Evolutionary conservation across 1,140 invertebrate genomes (phyloP), one percentile per base, ranked within the genome.

Genomic region (Tetramorium simillimum): DNA sequence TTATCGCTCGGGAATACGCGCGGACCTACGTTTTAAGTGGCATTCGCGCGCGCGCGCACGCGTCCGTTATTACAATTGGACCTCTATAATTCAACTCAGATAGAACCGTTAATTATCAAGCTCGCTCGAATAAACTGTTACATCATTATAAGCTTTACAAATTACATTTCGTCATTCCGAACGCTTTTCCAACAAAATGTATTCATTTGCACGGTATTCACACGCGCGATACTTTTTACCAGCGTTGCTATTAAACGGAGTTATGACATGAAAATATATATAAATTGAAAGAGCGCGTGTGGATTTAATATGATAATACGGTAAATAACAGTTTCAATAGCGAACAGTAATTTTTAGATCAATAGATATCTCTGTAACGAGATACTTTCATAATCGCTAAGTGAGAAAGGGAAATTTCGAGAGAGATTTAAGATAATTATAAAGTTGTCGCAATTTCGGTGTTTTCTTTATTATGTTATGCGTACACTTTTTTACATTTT

Each of bases 41-140:
- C 33, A 37, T 33, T 18, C 33, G 10, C 3, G 5, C 53, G 37
- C 56, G 62, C 18, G 9, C 46, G n/a, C 46, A 14, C 33, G n/a
- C 9, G 24, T 40, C 24, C 10, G 53, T 70, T 53, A 56, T 24
- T 49, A 69, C 37, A 51, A 37, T 53, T 51, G 33, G 14, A 56
- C 51, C 6, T 56, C 33, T 53, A 24, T 69, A 67, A 80, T 69
- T 81, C 51, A 14, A 43, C 37, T 63, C 9, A 18, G 28, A 40
- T 37, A 37, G 33, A 28, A 56, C 16, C 37, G 49, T 81, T 81
- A 81, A 81, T 81, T 81, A 70, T 70, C 16, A 49, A 56, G 14
- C 28, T 49, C 33, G 62, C 28, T 49, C 24, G 62, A 67, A 70
- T 67, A 80, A 81, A 70, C 46, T 24, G 62, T 40, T 40, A 70